Base-by-base conservation (phyloP, 30 jellyfish, hydroid and myxozoan species). In the Aurelia aurita complex sp. Pacific region DNA sequence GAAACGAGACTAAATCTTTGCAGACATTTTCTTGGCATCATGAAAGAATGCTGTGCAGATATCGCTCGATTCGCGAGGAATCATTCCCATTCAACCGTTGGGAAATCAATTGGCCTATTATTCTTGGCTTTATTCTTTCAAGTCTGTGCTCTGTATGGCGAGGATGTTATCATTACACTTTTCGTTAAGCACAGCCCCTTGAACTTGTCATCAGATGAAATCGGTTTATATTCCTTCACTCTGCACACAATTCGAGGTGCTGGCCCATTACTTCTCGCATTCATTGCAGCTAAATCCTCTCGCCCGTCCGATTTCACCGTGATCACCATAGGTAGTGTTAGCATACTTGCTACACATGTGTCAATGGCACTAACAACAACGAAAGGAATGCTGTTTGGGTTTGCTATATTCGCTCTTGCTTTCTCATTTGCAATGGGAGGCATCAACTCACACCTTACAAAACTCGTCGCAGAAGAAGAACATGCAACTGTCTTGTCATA, bases 121-220 rank as follows among this genome's bases (percentile, higher is more conserved):
- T 79, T 85, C 5, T 50, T 57, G 4, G 67, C 88, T 8, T 88
- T 79, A 2, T 66, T 76, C 60, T 76, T 85, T 57, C 64, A 83
- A 32, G 68, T 63, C 54, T 38, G 75, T 23, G 89, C 95, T 3
- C 33, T 76, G 2, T 68, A 66, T 29, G 95, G 95, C 0, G 95
- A 85, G 76, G 67, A 76, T 33, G 80, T 63, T 7, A 74, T 85
- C 12, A 11, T 66, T n/a, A 68, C 73, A 14, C 18, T 85, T 4
- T 85, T 74, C 35, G 33, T 76, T 18, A 85, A 85, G 76, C 88
- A 76, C 79, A 18, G 63, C 4, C 95, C 95, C 51, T 68, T 85
- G 73, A 50, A 74, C 40, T 72, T 85, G 36, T 33, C 80, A 4
- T 68, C 95, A 2, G 29, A 23, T 23, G 29, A 23, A 23, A 23